Base-by-base conservation (phyloP, 2,888 invertebrate species). In the Clistopyga incitator region DNA sequence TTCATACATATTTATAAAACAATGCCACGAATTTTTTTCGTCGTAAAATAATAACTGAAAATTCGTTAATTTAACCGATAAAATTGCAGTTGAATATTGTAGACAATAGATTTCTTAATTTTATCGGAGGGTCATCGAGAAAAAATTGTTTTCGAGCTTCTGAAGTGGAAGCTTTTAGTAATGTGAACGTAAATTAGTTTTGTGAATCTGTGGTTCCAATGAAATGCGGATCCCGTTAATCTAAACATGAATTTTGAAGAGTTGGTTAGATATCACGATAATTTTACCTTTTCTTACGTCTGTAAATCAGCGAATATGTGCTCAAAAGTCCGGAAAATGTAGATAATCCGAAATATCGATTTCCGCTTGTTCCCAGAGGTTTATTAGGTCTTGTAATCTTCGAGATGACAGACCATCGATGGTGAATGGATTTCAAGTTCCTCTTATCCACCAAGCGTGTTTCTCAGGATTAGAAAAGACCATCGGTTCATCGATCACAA, bases 401-500 rank as follows among this genome's bases (percentile, higher is more conserved):
- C 20, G 54, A 54, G 50, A 11, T 52, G 67, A 76, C 61, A 64
- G 50, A 54, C 61, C 52, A 76, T 64, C 29, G 64, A 70, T 34
- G 42, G 18, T 72, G 15, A 2, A 18, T 18, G 50, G 65, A 81
- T 67, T 72, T 71, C 65, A 20, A 15, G 56, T 67, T 15, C 13
- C 67, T 38, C 61, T 38, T 34, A 23, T 56, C 25, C 42, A 64
- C 29, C 42, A 10, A n/a, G 20, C 13, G 34, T 45, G 52, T 64
- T 78, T 74, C 64, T 78, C 38, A 64, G 61, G 78, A 75, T 78
- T 74, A 70, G 78, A 52, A 61, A 70, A 42, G 54, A 34, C 61
- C 61, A 70, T 45, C 67, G 59, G 56, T 59, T 15, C 38, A 77
- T 77, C 56, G 50, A 25, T 52, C 72, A 52, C 61, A 64, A 50